Conservation (phyloP, 2,888 invertebrate species). For the Cheilosia vulpina region DNA sequence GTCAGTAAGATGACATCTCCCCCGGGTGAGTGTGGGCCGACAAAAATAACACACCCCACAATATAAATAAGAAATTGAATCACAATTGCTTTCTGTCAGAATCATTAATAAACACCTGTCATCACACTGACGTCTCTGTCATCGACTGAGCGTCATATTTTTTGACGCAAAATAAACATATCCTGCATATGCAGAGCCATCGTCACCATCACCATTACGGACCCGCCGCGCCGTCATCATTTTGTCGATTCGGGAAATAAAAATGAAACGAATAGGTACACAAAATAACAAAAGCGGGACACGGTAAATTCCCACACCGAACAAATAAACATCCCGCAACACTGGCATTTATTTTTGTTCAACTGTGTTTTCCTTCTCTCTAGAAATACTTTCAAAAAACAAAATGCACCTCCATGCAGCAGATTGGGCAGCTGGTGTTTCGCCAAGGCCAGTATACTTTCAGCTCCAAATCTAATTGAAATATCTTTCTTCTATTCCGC, state of each 20-base stretch:
- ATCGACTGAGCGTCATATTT: slow-evolving; percentile 62
- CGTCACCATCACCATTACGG: neutral
- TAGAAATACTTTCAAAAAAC: neutral
- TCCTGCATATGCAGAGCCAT: neutral
- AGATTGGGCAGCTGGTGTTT: slow-evolving; percentile 37
- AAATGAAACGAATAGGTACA: slow-evolving; percentile 16
- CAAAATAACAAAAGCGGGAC: slow-evolving; percentile 42
- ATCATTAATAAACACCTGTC: slow-evolving; percentile 67
- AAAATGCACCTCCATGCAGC: slow-evolving; percentile 43
- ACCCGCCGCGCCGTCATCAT: neutral
- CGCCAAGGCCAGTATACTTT: slow-evolving; percentile 3
- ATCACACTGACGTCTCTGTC: slow-evolving; percentile 53
- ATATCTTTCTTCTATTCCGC: slow-evolving; percentile 38
- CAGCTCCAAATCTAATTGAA: slow-evolving; percentile 63
- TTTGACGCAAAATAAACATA: slow-evolving; percentile 56
- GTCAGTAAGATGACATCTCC: too few relatives aligned
- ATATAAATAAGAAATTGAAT: neutral
- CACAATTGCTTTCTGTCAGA: slow-evolving; percentile 56
- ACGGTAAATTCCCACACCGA: slow-evolving; percentile 35
- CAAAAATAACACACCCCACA: slow-evolving; percentile 2
- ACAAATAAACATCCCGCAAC: slow-evolving; percentile 51
- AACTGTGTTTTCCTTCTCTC: slow-evolving; percentile 8
- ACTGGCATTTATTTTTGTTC: slow-evolving; percentile 50
- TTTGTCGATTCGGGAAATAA: neutral
- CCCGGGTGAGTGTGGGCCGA: too few relatives aligned